A percentile compares a stretch with the other conserved stretches of the same genome.
phyloP scores from a whole-genome alignment of 1,140 invertebrate species.

The Drosophila chauvacae region DNA sequence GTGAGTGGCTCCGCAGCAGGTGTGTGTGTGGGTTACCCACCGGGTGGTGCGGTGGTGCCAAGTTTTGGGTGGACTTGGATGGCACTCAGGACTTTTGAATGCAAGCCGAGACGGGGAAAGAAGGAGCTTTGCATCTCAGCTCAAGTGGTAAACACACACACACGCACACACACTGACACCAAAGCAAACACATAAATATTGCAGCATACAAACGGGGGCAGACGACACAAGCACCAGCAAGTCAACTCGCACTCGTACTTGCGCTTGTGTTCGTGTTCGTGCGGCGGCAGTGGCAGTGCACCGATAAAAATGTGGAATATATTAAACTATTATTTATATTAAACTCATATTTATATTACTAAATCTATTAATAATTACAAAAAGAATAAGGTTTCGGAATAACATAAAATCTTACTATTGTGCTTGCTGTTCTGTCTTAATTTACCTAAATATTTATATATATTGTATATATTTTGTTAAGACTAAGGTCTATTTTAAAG shows the following conservation, averaged over 20 bases:
- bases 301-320: not conserved
- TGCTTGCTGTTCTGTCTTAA: not conserved
- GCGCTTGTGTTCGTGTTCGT: conserved; percentile 47
- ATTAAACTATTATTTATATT: too few species aligned
- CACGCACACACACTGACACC: conserved; percentile 27
- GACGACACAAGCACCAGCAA: conserved; percentile 64
- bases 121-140: conserved; percentile 59
- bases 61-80: conserved; percentile 22
- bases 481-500: too few species aligned
- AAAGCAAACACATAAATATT: conserved; percentile 63
- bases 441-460: not conserved
- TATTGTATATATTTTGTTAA: fast-evolving
- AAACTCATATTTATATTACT: not conserved
- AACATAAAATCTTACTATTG: too few species aligned
- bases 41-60: conserved; percentile 10
- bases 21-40: conserved; percentile 18
- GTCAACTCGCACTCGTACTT: conserved; percentile 60
- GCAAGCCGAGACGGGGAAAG: conserved; percentile 48
- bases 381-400: too few species aligned
- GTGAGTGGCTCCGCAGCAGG: conserved; percentile 52
- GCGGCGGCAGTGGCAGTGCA: conserved; percentile 29
- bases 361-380: not conserved
- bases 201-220: conserved; percentile 78
- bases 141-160: conserved; percentile 67
- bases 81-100: conserved; percentile 66